These are phyloP conservation scores for Zaprionus inermis DNA, from an alignment of 1,140 invertebrate species.

Conservation along the genomic window DNA sequence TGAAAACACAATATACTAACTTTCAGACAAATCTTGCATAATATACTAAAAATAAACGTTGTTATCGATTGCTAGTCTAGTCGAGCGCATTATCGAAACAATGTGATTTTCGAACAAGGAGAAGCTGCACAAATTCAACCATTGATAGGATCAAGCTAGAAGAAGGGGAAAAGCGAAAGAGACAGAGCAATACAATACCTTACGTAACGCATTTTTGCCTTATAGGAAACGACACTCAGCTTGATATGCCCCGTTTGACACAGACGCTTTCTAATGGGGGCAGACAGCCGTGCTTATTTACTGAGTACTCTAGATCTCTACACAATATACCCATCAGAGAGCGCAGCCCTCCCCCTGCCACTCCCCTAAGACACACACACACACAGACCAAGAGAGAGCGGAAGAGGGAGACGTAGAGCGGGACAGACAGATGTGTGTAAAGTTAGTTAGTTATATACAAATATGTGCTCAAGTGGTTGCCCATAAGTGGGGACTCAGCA, in stretches of 20 bases:
- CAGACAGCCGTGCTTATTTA: conserved; percentile 55
- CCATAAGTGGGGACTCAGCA: conserved; percentile 5
- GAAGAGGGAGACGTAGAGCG: background rate
- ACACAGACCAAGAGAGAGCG: conserved; percentile 12
- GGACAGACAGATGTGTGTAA: conserved; percentile 17
- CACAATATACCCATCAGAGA: conserved; percentile 3
- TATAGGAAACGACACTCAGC: background rate
- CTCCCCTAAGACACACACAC: background rate
- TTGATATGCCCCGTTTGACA: background rate
- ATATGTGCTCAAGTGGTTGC: conserved; percentile 58
- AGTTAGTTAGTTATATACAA: conserved; percentile 78
- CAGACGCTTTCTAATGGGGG: background rate
- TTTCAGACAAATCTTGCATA: too few relatives aligned
- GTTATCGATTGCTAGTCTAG: background rate
- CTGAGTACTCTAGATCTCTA: conserved; percentile 51
- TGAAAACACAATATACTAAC: too few relatives aligned
- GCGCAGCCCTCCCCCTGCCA: background rate
- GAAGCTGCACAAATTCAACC: too few relatives aligned
- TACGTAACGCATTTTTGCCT: too few relatives aligned
- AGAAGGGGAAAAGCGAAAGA: too few relatives aligned
- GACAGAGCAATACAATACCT: too few relatives aligned
- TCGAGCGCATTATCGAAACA: too few relatives aligned
- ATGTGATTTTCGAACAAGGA: too few relatives aligned
- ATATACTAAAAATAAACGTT: background rate
- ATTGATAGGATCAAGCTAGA: too few relatives aligned